A percentile compares a stretch with the other conserved stretches of the same genome.
These are phyloP conservation scores for Eupithecia dodoneata DNA, from an alignment of 2,888 invertebrate species.

Conservation along the genomic window DNA sequence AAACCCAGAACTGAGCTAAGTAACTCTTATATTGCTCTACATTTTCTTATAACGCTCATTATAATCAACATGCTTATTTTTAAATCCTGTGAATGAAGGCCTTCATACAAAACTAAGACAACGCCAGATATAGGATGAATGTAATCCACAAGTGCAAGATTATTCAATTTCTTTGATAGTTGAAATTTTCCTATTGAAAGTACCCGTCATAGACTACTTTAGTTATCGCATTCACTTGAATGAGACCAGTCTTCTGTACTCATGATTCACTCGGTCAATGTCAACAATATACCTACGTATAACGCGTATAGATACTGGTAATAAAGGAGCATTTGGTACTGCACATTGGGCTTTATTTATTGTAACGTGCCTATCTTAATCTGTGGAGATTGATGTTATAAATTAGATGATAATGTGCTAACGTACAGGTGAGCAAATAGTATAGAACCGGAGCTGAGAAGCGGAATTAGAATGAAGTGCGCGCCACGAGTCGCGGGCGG, in stretches of 20 bases:
- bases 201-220: slow-evolving; percentile 51
- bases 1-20: slow-evolving; percentile 11
- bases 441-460: slow-evolving; percentile 58
- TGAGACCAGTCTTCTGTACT: slow-evolving; percentile 54
- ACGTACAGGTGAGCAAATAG: slow-evolving; percentile 34
- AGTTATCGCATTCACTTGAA: slow-evolving; percentile 53
- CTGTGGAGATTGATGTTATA: slow-evolving; percentile 21
- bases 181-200: slow-evolving; percentile 46
- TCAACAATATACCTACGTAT: slow-evolving; percentile 51
- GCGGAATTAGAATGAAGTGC: slow-evolving; percentile 84
- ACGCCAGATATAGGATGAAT: neutral
- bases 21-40: neutral
- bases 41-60: neutral
- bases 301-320: slow-evolving; percentile 49
- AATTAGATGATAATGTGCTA: slow-evolving; percentile 27
- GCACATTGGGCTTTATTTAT: slow-evolving; percentile 15
- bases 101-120: neutral
- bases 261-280: slow-evolving; percentile 75
- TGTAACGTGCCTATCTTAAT: slow-evolving; percentile 17
- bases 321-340: slow-evolving; percentile 24
- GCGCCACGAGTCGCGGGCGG: slow-evolving; percentile 61
- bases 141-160: neutral
- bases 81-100: neutral
- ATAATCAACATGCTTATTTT: neutral
- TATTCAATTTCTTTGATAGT: neutral